A percentile compares a stretch with the other conserved stretches of the same genome.
phyloP scores from a whole-genome alignment of 2,113 vertebrate genomes.

The Lasiurus cinereus region DNA sequence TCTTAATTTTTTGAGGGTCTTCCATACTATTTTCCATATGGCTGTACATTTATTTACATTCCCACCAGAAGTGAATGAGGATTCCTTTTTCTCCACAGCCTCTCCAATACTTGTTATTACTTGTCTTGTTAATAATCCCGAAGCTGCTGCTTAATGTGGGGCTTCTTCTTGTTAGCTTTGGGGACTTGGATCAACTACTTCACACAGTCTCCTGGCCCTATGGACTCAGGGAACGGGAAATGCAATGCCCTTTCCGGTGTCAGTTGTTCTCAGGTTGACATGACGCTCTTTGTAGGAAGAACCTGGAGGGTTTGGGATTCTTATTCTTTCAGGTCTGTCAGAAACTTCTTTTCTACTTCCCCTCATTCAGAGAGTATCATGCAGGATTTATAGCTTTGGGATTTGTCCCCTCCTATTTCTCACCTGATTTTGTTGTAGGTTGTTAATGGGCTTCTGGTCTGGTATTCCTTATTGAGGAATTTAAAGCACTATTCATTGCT shows the following conservation, averaged over 20 bases:
- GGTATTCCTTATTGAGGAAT: background rate
- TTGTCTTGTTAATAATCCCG: background rate
- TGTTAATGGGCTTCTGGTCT: background rate
- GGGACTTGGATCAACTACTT: background rate
- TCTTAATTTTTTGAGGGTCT: background rate
- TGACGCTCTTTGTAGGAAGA: background rate
- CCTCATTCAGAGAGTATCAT: rapidly evolving
- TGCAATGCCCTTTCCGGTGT: rapidly evolving
- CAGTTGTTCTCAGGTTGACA: too few relatives aligned
- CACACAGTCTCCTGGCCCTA: background rate
- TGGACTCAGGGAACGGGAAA: background rate
- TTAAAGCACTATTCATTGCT: background rate
- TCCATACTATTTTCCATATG: background rate
- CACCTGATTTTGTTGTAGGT: background rate
- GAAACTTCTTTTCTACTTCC: background rate
- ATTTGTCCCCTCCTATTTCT: background rate
- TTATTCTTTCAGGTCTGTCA: background rate
- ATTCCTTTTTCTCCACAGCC: background rate
- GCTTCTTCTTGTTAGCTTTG: background rate
- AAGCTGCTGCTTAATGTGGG: background rate
- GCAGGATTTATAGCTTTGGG: background rate
- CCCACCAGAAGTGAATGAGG: background rate
- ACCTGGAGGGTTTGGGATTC: background rate
- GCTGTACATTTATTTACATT: background rate
- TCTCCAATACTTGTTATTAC: background rate